Conservation (phyloP, 2,888 invertebrate species). For the Caenorhabditis uteleia region DNA sequence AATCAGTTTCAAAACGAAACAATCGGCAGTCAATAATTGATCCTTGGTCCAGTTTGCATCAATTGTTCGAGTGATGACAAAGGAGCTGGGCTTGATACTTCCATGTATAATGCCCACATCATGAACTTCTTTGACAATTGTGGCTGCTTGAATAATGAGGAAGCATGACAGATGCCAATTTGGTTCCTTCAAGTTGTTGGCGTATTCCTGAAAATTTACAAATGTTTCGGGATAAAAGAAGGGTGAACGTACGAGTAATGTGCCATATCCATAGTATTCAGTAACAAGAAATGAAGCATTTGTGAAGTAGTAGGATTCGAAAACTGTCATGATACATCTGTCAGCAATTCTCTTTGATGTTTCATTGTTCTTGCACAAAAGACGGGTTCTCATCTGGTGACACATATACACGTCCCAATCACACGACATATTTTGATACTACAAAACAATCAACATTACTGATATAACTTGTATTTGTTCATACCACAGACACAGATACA, state of each 20-base stretch:
- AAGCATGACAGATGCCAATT: constrained; percentile 34
- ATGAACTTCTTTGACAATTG: constrained; percentile 84
- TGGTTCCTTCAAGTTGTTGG: constrained; percentile 48
- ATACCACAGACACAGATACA: constrained; percentile 48
- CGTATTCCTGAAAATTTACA: constrained; percentile 48
- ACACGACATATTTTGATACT: constrained; percentile 77
- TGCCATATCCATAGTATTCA: constrained; percentile 82
- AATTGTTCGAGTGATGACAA: constrained; percentile 75
- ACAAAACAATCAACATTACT: constrained; percentile 14
- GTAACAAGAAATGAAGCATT: constrained; percentile 84
- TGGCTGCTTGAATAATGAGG: constrained; percentile 79
- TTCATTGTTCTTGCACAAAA: constrained; percentile 69
- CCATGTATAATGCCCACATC: constrained; percentile 88
- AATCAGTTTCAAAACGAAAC: constrained; percentile 79
- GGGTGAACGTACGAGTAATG: constrained; percentile 77
- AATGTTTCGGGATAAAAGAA: no score
- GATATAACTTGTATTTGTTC: neutral
- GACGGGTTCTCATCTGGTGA: constrained; percentile 81
- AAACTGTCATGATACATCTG: constrained; percentile 58
- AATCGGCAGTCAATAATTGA: constrained; percentile 4
- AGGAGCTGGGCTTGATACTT: constrained; percentile 94
- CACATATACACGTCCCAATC: constrained; percentile 94
- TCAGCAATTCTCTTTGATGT: constrained; percentile 11
- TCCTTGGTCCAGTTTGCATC: constrained; percentile 15
- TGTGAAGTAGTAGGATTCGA: constrained; percentile 80